These are phyloP conservation scores for Phoxinus dragarum DNA, from an alignment of 2,797 vertebrate genomes.

Conservation along the genomic window DNA sequence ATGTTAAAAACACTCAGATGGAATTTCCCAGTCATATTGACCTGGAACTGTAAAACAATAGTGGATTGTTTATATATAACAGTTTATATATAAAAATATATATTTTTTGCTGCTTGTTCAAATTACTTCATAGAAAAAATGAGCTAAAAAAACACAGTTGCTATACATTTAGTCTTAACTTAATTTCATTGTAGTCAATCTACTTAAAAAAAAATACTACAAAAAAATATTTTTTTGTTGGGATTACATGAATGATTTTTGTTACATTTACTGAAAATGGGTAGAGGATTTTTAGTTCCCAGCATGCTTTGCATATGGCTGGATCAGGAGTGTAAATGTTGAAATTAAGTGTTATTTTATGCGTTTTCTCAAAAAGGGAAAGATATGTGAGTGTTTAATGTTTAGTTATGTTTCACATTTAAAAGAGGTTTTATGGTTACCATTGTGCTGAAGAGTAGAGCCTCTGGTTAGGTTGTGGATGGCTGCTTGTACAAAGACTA, in stretches of 20 bases:
- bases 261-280: no score
- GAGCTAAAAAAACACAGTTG: background rate
- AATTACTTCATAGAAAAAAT: background rate
- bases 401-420: background rate
- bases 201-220: no score
- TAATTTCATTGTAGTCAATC: no score
- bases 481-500: no score
- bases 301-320: no score
- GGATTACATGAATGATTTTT: no score
- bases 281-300: no score
- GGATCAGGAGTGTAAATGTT: background rate
- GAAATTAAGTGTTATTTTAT: background rate
- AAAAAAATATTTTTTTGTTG: no score
- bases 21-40: slow-evolving; percentile 31
- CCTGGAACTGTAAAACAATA: background rate
- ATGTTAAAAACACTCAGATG: background rate
- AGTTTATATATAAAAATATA: no score
- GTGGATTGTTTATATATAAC: background rate
- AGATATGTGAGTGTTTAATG: background rate
- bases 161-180: background rate
- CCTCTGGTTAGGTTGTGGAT: no score
- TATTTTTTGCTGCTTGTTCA: background rate
- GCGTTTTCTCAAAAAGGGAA: background rate
- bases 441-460: no score
- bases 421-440: no score